Evolutionary conservation across 2,888 invertebrate species (phyloP).

Genomic region (Celastrina argiolus): DNA sequence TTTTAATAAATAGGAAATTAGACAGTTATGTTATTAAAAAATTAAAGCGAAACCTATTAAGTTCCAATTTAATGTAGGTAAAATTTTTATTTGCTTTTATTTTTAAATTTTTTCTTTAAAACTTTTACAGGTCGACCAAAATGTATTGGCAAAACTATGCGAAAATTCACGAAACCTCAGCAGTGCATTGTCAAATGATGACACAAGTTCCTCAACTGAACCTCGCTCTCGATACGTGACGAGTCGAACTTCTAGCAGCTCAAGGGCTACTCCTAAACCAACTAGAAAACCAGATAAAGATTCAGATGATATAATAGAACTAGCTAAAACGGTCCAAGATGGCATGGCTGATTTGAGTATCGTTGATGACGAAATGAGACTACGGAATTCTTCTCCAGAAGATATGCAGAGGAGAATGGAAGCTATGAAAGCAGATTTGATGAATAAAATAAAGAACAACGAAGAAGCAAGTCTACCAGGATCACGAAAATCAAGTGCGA

Average conservation of each 20-base stretch:
- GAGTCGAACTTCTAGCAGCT: constrained; percentile 53
- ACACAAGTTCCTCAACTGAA: constrained; percentile 58
- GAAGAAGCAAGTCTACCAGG: constrained; percentile 42
- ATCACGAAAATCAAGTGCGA: constrained; percentile 53
- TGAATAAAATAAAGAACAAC: constrained; percentile 60
- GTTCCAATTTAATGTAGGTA: too few species aligned
- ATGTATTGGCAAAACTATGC: constrained; percentile 53
- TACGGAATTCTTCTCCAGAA: constrained; percentile 43
- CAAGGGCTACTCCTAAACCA: constrained; percentile 52
- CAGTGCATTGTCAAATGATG: constrained; percentile 62
- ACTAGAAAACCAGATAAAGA: constrained; percentile 55
- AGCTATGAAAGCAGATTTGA: constrained; percentile 56
- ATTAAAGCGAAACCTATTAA: neutral
- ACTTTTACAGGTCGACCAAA: constrained; percentile 52
- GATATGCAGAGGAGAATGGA: constrained; percentile 63
- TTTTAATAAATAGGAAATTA: too few species aligned
- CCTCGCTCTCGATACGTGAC: constrained; percentile 54
- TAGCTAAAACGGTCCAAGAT: constrained; percentile 76
- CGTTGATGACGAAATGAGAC: constrained; percentile 52
- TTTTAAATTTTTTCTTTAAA: neutral
- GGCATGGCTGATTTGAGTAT: constrained; percentile 72
- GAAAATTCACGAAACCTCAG: constrained; percentile 61
- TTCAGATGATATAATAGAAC: constrained; percentile 65
- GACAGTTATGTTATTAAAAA: neutral
- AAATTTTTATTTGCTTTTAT: neutral